Conservation (phyloP, 2,797 vertebrate species). For the Hafferia zeledoni region DNA sequence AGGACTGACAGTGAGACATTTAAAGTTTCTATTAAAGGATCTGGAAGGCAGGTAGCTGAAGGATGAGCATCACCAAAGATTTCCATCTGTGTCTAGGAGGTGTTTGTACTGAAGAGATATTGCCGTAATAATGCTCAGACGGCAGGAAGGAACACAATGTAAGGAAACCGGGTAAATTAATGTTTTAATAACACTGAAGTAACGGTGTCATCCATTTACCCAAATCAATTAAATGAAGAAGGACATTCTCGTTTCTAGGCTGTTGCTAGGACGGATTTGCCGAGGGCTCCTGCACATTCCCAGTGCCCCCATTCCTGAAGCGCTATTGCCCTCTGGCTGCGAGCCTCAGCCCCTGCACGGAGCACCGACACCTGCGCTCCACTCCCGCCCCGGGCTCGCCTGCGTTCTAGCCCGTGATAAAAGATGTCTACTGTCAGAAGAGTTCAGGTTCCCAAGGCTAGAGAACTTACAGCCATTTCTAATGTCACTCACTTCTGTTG, state of each 20-base stretch:
- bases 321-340: constrained; percentile 67
- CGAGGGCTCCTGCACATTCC: not conserved
- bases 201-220: constrained; percentile 49
- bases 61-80: not conserved
- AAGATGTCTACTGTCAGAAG: not conserved
- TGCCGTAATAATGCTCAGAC: not conserved
- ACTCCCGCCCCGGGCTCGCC: not conserved
- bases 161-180: constrained; percentile 40
- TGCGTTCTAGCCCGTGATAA: not conserved
- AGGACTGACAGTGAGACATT: not conserved
- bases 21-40: not conserved
- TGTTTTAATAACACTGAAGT: constrained; percentile 67
- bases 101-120: constrained; percentile 5
- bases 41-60: constrained; percentile 1
- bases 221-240: constrained; percentile 55
- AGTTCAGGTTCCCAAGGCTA: not conserved
- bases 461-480: not conserved
- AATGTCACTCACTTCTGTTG: not conserved
- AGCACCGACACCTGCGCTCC: not conserved
- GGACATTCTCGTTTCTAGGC: constrained; percentile 32
- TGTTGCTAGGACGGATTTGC: constrained; percentile 39
- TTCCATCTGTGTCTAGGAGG: not conserved
- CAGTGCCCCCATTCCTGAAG: constrained; percentile 9
- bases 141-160: not conserved
- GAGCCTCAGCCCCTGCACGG: not conserved